Conservation (phyloP, 2,888 invertebrate species). For the Enchytraeus crypticus region DNA sequence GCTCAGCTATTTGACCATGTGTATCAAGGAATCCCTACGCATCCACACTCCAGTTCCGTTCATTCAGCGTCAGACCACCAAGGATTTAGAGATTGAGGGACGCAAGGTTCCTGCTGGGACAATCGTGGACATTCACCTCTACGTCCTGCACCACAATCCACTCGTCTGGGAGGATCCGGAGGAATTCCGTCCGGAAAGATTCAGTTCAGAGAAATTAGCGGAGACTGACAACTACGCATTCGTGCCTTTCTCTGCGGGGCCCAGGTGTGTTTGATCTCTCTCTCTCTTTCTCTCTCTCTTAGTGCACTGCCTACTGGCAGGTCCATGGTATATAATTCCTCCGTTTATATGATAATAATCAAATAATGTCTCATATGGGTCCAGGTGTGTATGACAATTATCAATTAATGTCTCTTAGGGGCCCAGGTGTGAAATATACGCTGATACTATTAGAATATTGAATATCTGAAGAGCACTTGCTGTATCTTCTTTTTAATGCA, state of each 20-base stretch:
- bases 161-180: slow-evolving; percentile 31
- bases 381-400: no score
- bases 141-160: slow-evolving; percentile 35
- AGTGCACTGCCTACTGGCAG: no score
- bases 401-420: no score
- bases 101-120: slow-evolving; percentile 29
- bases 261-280: no score
- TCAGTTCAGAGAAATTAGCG: slow-evolving; percentile 31
- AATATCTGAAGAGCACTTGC: no score
- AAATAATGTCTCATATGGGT: no score
- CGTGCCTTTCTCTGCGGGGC: slow-evolving; percentile 39
- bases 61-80: slow-evolving; percentile 32
- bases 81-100: slow-evolving; percentile 32
- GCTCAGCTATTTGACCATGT: slow-evolving; percentile 36
- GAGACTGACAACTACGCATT: slow-evolving; percentile 32
- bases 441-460: no score
- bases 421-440: no score
- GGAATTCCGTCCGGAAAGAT: slow-evolving; percentile 29
- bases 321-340: no score
- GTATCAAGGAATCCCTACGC: slow-evolving; percentile 37
- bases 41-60: slow-evolving; percentile 35
- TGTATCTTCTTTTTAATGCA: no score
- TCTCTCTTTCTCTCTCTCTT: no score
- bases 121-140: slow-evolving; percentile 30
- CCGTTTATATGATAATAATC: no score